Conservation (phyloP, 2,113 vertebrate species). For the Spea bombifrons region DNA sequence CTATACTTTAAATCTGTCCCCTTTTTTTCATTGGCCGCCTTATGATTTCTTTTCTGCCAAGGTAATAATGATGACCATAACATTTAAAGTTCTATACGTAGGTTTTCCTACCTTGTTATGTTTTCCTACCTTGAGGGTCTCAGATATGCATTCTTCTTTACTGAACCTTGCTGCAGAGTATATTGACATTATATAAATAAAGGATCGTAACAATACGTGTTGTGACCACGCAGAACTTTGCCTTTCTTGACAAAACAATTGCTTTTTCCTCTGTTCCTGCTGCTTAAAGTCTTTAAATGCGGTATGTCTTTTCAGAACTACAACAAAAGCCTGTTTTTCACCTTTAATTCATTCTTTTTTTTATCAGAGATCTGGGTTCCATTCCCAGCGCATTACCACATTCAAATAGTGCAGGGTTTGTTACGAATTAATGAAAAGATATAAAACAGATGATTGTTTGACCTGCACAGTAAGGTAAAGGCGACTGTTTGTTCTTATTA, state of each 20-base stretch:
- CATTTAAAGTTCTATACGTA: too few species aligned
- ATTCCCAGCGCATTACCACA: conserved; percentile 23
- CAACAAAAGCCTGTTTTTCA: conserved; percentile 10
- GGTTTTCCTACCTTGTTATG: too few species aligned
- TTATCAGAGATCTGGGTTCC: conserved; percentile 32
- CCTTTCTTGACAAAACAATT: neutral
- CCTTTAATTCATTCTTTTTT: conserved; percentile 7
- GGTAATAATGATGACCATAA: too few species aligned
- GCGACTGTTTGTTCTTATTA: conserved; percentile 2
- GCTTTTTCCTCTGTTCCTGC: neutral
- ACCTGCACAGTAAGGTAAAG: conserved; percentile 43
- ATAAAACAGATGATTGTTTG: conserved; percentile 51
- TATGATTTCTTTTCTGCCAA: too few species aligned
- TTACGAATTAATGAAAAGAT: conserved; percentile 53
- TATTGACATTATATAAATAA: too few species aligned
- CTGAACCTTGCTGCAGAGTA: too few species aligned
- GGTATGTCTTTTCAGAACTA: neutral
- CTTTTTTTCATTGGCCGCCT: too few species aligned
- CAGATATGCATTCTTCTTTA: too few species aligned
- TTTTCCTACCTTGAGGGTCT: too few species aligned
- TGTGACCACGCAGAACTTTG: neutral
- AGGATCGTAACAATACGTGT: too few species aligned
- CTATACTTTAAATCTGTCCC: too few species aligned
- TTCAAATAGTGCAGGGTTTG: conserved; percentile 45
- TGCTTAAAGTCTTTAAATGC: too few species aligned